Base-by-base conservation (phyloP, 53 echinoderm and acorn worm species). In the Mesocentrotus franciscanus region DNA sequence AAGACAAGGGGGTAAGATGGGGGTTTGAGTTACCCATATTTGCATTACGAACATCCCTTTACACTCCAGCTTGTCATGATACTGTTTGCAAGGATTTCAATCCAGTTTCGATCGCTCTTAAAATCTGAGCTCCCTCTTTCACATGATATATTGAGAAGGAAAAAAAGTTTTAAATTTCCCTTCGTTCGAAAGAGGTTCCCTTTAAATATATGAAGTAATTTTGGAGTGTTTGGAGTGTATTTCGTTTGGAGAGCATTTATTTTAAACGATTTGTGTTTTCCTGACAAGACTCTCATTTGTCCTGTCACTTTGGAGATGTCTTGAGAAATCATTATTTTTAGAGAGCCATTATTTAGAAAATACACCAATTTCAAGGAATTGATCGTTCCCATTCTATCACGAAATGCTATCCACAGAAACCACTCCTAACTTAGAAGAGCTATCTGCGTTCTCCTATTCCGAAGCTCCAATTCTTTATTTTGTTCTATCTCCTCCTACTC, bases 21-120 rank as follows among this genome's bases (percentile, higher is more conserved):
- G 78, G 81, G 93, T 26, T 93, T 61, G 42, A 32, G 71, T 94
- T 94, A 94, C 95, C 68, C 62, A 85, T 94, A 94, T 94, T 94
- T 94, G 85, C 95, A 85, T 94, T 61, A 24, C 87, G 56, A 85
- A 85, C 87, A 64, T 42, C 85, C 95, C 87, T 49, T 85, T 55
- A 56, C 83, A 93, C 61, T 78, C 27, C 60, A 78, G 17, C 60
- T 55, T 93, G 94, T 81, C 95, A 85, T 94, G 95, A 94, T 94
- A 94, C 72, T 93, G 95, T 94, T 94, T 94, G 95, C 87, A 61
- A 49, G 95, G 85, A 66, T 94, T 94, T 85, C 95, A 94, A 64
- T 85, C 72, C 17, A 39, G 95, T 94, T 94, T 94, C 95, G 95
- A 94, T 94, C 87, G 85, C 95, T 35, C 87, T 85, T 85, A 60